Evolutionary conservation across 2,113 vertebrate species (phyloP), one percentile per base, ranked within the genome.

Genomic region (Zootoca vivipara): DNA sequence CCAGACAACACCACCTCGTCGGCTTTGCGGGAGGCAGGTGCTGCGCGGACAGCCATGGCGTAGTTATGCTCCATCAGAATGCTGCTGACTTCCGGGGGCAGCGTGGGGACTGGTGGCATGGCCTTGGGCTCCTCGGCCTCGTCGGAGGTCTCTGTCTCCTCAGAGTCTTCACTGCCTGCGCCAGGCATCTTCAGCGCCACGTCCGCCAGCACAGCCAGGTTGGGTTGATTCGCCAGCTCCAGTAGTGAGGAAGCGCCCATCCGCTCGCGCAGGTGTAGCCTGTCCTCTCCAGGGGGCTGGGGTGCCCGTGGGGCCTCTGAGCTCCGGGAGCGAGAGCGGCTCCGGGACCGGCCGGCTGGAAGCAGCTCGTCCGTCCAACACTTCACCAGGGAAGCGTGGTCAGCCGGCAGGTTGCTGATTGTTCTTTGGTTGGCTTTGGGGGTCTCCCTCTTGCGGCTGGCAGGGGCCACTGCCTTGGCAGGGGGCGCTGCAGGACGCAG

Each of bases 61-160:
- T 99, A 99, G 96, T 98, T 99, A 96, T 99, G 98, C 92, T 99
- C 98, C 92, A 97, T 94, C 7, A 98, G 89, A 70, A 98, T 96
- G 42, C 96, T 90, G 42, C 86, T 96, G 95, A 89, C 96, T 88
- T 85, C 95, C 83, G 88, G 90, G 93, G 93, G 38, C 88, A 95
- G 20, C 89, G 24, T 62, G 88, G 90, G 20, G 64, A 96, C 96
- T 1, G 86, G 75, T 89, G 85, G n/a, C 73, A 96, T 96, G 5
- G 91, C 86, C 0, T 78, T 73, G 80, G 97, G 97, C 46, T 98
- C 98, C 89, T 98, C 97, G 0, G 97, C 97, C 90, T 98, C 98
- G 1, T 98, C 98, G 0, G 97, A 97, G 0, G 97, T 97, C 93
- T 98, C 98, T 0, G 97, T 97, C 92, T 97, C 97, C 94, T 98